phyloP scores from a whole-genome alignment of 2,888 invertebrate species.

The Drosophila incognita region DNA sequence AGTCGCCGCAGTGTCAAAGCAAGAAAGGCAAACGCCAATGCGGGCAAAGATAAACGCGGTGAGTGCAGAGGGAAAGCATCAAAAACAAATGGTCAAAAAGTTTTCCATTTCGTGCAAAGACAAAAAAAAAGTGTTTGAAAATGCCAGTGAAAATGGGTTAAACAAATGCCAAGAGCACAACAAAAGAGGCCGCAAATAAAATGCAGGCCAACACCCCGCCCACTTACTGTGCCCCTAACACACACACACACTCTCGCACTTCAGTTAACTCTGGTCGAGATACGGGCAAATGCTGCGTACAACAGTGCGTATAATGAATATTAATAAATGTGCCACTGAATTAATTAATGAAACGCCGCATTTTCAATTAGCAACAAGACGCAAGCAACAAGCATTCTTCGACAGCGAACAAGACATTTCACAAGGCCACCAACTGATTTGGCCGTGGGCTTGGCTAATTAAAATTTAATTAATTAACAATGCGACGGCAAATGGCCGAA shows the following conservation, averaged over 20 bases:
- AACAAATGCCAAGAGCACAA: constrained; percentile 64
- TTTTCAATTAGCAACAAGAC: constrained; percentile 66
- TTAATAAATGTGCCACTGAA: constrained; percentile 71
- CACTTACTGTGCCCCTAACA: not conserved
- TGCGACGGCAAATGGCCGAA: constrained; percentile 37
- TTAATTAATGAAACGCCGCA: constrained; percentile 63
- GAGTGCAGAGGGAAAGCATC: constrained; percentile 20
- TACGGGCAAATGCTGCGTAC: constrained; percentile 28
- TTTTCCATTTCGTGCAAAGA: constrained; percentile 23
- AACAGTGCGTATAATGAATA: constrained; percentile 73
- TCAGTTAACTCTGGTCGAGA: not conserved
- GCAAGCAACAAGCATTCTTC: constrained; percentile 35
- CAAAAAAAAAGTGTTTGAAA: constrained; percentile 28
- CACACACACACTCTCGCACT: not conserved
- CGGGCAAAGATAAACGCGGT: constrained; percentile 67
- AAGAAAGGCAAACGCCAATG: constrained; percentile 66
- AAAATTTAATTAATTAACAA: constrained; percentile 78
- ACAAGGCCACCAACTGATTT: constrained; percentile 46
- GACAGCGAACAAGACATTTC: constrained; percentile 59
- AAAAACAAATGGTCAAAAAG: constrained; percentile 73
- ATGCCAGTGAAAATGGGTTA: constrained; percentile 59
- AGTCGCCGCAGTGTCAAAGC: constrained; percentile 71
- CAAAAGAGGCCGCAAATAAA: constrained; percentile 52
- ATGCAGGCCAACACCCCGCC: constrained; percentile 53
- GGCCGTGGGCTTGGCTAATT: constrained; percentile 53